A percentile compares a stretch with the other conserved stretches of the same genome.
Evolutionary conservation across 2,113 vertebrate species (phyloP).

Genomic region (Phaethon lepturus): DNA sequence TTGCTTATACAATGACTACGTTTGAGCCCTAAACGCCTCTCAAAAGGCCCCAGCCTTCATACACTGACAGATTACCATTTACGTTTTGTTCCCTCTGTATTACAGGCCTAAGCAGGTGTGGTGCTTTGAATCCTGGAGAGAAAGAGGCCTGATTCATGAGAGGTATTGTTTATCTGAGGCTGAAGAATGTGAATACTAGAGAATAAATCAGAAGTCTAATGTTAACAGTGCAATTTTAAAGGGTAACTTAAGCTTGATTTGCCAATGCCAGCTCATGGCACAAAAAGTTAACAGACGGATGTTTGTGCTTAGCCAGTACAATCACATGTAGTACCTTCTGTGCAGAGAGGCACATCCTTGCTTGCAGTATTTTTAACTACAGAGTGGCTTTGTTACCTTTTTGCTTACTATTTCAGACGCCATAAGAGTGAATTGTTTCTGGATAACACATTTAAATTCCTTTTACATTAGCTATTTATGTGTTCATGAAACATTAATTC

Average conservation of each 20-base stretch:
- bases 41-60: not conserved
- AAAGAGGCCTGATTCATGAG: not conserved
- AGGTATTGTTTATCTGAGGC: not conserved
- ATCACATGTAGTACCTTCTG: not conserved
- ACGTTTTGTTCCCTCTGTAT: not conserved
- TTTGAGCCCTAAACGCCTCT: not conserved
- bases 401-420: not conserved
- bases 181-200: not conserved
- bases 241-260: not conserved
- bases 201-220: not conserved
- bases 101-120: not conserved
- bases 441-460: constrained; percentile 24
- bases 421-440: not conserved
- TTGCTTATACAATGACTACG: not conserved
- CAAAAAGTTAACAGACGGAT: not conserved
- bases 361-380: not conserved
- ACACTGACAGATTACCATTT: not conserved
- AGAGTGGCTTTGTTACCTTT: not conserved
- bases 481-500: constrained; percentile 31
- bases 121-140: not conserved
- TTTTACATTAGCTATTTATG: constrained; percentile 24
- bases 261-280: not conserved
- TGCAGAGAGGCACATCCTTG: not conserved
- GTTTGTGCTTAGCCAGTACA: not conserved
- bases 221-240: not conserved